phyloP scores from a whole-genome alignment of 2,888 invertebrate species.

The Rhodophaea formosa region DNA sequence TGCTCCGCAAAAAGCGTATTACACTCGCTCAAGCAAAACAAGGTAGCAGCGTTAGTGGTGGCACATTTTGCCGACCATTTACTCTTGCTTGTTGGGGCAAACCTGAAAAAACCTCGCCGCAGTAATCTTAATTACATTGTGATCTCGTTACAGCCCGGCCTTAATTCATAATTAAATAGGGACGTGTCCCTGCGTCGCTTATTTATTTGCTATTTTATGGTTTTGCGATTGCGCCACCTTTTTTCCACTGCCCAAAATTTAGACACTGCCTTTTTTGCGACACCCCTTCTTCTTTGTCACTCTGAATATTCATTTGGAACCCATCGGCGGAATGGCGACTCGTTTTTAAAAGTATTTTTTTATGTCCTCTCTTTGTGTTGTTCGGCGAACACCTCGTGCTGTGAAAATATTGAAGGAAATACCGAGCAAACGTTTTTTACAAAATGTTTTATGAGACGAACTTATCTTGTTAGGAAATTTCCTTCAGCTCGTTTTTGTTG shows the following conservation, averaged over 20 bases:
- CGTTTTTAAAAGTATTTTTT: slow-evolving; percentile 69
- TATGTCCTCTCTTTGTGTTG: slow-evolving; percentile 57
- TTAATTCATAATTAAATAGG: slow-evolving; percentile 80
- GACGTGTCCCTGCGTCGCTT: slow-evolving; percentile 68
- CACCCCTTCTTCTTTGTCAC: slow-evolving; percentile 70
- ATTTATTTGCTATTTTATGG: slow-evolving; percentile 77
- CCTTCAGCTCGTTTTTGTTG: slow-evolving; percentile 21
- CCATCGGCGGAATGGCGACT: slow-evolving; percentile 69
- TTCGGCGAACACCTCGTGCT: slow-evolving; percentile 52
- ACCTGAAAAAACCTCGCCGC: slow-evolving; percentile 67
- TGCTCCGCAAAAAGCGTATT: slow-evolving; percentile 1
- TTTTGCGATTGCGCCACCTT: slow-evolving; percentile 63
- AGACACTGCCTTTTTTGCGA: slow-evolving; percentile 57
- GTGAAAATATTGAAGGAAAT: slow-evolving; percentile 56
- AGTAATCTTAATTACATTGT: slow-evolving; percentile 80
- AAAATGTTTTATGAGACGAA: slow-evolving; percentile 33
- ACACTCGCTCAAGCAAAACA: slow-evolving; percentile 37
- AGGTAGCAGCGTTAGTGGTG: slow-evolving; percentile 48
- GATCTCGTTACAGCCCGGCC: slow-evolving; percentile 76
- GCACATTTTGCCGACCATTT: slow-evolving; percentile 62
- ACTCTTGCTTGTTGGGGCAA: slow-evolving; percentile 60
- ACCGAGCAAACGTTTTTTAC: slow-evolving; percentile 40
- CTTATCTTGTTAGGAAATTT: slow-evolving; percentile 27
- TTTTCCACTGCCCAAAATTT: slow-evolving; percentile 60
- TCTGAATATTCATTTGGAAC: slow-evolving; percentile 77